A percentile compares a stretch with the other conserved stretches of the same genome.
Evolutionary conservation across 2,113 vertebrate species (phyloP).

Genomic region (Mellivora capensis): DNA sequence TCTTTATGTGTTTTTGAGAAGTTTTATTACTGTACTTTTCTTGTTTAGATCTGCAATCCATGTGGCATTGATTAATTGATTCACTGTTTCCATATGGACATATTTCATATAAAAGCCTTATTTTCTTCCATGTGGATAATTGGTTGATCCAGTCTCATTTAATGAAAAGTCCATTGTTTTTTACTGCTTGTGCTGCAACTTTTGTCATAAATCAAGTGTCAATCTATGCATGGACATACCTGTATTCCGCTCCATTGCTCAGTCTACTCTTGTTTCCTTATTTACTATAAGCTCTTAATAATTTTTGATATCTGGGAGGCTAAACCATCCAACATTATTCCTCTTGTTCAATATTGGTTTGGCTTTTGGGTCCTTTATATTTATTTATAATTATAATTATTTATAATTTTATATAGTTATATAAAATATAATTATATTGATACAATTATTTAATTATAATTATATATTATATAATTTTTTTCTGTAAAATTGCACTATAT

Average conservation of each 20-base stretch:
- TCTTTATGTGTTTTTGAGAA: background rate
- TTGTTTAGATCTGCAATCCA: background rate
- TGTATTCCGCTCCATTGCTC: background rate
- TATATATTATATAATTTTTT: background rate
- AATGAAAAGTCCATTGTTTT: background rate
- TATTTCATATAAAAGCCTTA: background rate
- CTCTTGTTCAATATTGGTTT: background rate
- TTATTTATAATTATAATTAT: background rate
- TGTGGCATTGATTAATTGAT: background rate
- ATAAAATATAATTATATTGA: too few relatives aligned
- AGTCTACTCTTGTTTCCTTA: background rate
- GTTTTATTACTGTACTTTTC: background rate
- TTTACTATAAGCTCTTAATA: background rate
- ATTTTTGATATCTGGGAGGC: background rate
- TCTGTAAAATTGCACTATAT: background rate
- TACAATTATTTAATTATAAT: too few relatives aligned
- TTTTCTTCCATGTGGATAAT: background rate
- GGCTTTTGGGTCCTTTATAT: background rate
- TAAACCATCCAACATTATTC: constrained; percentile 32
- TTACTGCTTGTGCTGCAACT: background rate
- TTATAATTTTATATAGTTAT: too few relatives aligned
- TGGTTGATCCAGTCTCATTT: background rate
- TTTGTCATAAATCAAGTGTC: background rate
- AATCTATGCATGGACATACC: background rate
- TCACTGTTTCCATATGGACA: background rate